Conservation (phyloP, 2,113 vertebrate genomes). For the Misgurnus mizolepis region DNA sequence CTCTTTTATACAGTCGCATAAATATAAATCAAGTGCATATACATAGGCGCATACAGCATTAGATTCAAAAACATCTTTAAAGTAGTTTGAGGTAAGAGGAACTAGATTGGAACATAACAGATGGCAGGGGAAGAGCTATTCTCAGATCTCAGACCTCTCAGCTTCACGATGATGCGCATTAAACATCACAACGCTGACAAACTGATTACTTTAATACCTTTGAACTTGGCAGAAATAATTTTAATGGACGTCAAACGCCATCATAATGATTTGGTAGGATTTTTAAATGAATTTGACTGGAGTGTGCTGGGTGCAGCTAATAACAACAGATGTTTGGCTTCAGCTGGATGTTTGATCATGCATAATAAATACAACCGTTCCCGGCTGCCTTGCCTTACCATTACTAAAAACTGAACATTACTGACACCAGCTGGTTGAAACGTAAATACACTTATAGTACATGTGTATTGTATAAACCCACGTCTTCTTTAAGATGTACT, state of each 20-base stretch:
- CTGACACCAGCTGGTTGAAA: conserved; percentile 22
- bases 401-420: conserved; percentile 4
- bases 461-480: too few relatives aligned
- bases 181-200: neutral
- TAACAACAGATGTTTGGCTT: conserved; percentile 45
- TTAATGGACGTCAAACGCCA: neutral
- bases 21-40: neutral
- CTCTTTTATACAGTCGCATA: neutral
- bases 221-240: conserved; percentile 21
- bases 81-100: neutral
- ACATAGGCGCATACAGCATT: neutral
- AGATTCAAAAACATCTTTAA: neutral
- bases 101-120: neutral
- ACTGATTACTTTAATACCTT: conserved; percentile 16
- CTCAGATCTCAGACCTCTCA: conserved; percentile 4
- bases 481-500: too few relatives aligned
- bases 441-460: neutral
- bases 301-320: conserved; percentile 3
- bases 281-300: conserved; percentile 26
- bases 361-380: neutral
- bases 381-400: neutral
- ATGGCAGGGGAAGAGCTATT: conserved; percentile 7
- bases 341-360: conserved; percentile 2
- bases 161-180: neutral
- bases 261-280: conserved; percentile 31